phyloP scores from a whole-genome alignment of 2,888 invertebrate species.

The Brachypalpus laphriformis region DNA sequence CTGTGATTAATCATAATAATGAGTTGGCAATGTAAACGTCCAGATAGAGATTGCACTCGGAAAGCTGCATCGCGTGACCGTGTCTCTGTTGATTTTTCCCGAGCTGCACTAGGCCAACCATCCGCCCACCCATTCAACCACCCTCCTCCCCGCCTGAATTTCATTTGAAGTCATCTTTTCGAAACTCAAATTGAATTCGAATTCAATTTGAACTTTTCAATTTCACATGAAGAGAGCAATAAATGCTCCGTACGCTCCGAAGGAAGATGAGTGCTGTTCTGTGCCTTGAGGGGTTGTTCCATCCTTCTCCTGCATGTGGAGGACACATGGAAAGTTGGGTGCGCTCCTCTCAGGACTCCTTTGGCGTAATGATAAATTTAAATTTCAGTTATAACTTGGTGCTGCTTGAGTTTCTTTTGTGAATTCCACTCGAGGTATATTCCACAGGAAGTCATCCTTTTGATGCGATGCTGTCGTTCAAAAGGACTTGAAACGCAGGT shows the following conservation, averaged over 20 bases:
- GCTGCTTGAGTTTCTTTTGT: constrained; percentile 67
- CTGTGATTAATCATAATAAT: constrained; percentile 74
- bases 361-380: constrained; percentile 63
- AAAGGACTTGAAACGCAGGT: constrained; percentile 12
- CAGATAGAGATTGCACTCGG: constrained; percentile 54
- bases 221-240: constrained; percentile 76
- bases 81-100: constrained; percentile 65
- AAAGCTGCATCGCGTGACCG: not conserved
- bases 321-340: not conserved
- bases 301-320: not conserved
- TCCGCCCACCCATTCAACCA: not conserved
- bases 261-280: constrained; percentile 35
- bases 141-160: constrained; percentile 14
- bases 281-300: constrained; percentile 43
- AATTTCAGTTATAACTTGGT: constrained; percentile 66
- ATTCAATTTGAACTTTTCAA: constrained; percentile 83
- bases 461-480: constrained; percentile 25
- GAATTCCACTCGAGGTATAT: constrained; percentile 57
- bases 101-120: not conserved
- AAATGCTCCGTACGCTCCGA: constrained; percentile 42
- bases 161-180: constrained; percentile 59
- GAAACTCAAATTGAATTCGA: constrained; percentile 81
- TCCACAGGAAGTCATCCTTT: constrained; percentile 62
- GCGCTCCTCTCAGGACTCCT: constrained; percentile 12
- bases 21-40: constrained; percentile 60